phyloP scores from a whole-genome alignment of 1,140 invertebrate genomes.

The Caerostris darwini region DNA sequence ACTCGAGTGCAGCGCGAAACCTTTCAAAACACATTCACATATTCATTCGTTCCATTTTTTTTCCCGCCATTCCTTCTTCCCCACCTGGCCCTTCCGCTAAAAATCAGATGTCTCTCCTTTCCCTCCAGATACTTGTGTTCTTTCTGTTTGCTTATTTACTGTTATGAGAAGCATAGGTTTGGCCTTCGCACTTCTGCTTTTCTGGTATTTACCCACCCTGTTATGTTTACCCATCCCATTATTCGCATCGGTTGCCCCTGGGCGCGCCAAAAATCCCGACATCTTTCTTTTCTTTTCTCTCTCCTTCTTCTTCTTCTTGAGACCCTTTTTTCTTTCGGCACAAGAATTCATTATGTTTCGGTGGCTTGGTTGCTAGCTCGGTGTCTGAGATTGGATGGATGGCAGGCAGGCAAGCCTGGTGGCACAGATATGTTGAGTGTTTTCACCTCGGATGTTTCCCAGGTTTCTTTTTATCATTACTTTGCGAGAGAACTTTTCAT shows the following conservation, averaged over 20 bases:
- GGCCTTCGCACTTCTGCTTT: slow-evolving; percentile 30
- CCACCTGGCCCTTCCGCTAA: slow-evolving; percentile 2
- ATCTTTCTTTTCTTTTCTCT: neutral
- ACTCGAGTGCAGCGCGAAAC: slow-evolving; percentile 2
- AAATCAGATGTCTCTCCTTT: neutral
- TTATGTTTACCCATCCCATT: slow-evolving; percentile 33
- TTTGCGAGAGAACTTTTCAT: too few relatives aligned
- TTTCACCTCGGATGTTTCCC: neutral
- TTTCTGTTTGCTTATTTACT: slow-evolving; percentile 23
- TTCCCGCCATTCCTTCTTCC: neutral
- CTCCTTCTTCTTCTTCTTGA: neutral
- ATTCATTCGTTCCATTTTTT: neutral
- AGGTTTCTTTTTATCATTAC: neutral
- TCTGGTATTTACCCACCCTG: slow-evolving; percentile 22
- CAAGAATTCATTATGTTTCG: slow-evolving; percentile 30
- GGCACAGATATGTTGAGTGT: neutral
- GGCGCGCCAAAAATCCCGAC: neutral
- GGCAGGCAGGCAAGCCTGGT: neutral
- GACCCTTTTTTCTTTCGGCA: neutral
- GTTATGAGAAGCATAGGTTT: slow-evolving; percentile 13
- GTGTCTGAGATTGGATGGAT: neutral
- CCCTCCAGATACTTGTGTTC: neutral
- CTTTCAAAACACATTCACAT: slow-evolving; percentile 40
- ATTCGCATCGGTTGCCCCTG: slow-evolving; percentile 6
- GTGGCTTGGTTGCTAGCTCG: neutral